Evolutionary conservation across 2,888 invertebrate species (phyloP).

Genomic region (Cerastoderma edule): DNA sequence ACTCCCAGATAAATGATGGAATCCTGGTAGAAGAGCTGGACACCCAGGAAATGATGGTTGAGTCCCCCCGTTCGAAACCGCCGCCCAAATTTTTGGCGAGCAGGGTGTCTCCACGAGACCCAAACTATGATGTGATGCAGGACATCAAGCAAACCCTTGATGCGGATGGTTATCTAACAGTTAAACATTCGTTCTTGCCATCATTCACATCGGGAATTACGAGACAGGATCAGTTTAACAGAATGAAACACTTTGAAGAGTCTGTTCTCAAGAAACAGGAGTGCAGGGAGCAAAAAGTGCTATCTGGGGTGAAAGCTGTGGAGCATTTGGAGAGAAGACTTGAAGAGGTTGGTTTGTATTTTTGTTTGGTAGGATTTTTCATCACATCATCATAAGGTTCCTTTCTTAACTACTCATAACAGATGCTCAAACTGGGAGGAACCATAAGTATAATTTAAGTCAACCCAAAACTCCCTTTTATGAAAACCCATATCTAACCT

Average conservation of each 20-base stretch:
- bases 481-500: no score
- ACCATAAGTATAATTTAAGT: no score
- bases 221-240: conserved; percentile 79
- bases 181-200: conserved; percentile 73
- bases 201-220: conserved; percentile 77
- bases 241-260: conserved; percentile 76
- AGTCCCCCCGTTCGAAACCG: conserved; percentile 39
- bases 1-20: conserved; percentile 74
- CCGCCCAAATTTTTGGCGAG: conserved; percentile 35
- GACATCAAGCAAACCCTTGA: conserved; percentile 61
- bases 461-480: no score
- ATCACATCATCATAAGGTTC: no score
- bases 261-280: conserved; percentile 76
- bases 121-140: conserved; percentile 59
- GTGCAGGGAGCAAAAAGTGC: conserved; percentile 73
- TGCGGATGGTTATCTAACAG: conserved; percentile 58
- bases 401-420: no score
- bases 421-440: no score
- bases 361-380: no score
- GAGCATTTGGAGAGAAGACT: conserved; percentile 76
- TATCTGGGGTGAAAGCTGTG: conserved; percentile 78
- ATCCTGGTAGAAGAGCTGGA: conserved; percentile 77
- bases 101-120: conserved; percentile 37
- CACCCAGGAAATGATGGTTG: conserved; percentile 72
- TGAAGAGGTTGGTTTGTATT: conserved; percentile 67